Evolutionary conservation across 2,888 invertebrate genomes (phyloP), one percentile per base, ranked within the genome.

Genomic region (Thereva nobilitata): DNA sequence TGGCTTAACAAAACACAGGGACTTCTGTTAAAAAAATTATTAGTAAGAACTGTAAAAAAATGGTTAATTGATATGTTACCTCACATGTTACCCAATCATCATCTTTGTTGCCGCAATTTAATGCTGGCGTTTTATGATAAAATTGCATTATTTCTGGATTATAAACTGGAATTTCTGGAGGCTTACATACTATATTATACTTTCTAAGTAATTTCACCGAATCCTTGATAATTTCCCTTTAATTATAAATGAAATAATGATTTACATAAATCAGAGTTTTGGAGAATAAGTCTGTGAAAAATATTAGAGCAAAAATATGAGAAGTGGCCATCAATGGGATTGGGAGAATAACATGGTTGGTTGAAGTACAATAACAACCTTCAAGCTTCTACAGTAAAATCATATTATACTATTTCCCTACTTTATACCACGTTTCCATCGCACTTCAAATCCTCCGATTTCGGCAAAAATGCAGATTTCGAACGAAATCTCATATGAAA

Each of bases 61-160:
- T 23, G 40, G 38, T 4, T 10, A 44, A 34, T 9, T 38, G 5
- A 10, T 7, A 10, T 8, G 37, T 84, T 76, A 91, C 91, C 76
- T 86, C 84, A 72, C 91, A 89, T 72, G 83, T 84, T 1, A 94
- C 91, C 95, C 95, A 95, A 76, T 93, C 89, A 45, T 81, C 84
- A 70, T 79, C 84, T 6, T 66, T 70, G 74, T 75, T 79, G 7
- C 83, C 83, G 75, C 95, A 95, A 9, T 83, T 79, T 3, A 94
- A 81, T 68, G 75, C 73, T 0, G 86, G 85, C 0, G 86, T 84
- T 9, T 84, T 77, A 70, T 85, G 83, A 67, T 92, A 86, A 73
- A 89, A 92, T 75, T 86, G 86, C 80, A 87, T 88, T 41, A 94
- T 88, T 73, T 90, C 90, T 5, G 88, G 86, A 70, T 89, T 86